Conservation (phyloP, 2,113 vertebrate species). For the Clupea harengus region DNA sequence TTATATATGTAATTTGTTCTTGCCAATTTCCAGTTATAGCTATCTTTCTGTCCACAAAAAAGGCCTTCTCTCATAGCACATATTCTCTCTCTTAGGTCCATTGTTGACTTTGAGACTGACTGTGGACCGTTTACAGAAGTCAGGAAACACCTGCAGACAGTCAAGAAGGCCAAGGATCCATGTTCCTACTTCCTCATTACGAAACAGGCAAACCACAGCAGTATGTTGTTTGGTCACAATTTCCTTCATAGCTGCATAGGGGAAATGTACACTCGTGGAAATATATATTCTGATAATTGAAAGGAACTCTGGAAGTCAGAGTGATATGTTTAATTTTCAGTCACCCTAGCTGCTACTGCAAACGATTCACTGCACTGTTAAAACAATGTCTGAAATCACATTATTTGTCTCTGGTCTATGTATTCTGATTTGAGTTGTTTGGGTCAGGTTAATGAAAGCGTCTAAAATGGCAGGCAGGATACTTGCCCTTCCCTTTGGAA, state of each 20-base stretch:
- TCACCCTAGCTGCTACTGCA: background rate
- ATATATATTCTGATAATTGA: background rate
- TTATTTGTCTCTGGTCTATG: no score
- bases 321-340: background rate
- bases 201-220: background rate
- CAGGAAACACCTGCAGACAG: constrained; percentile 2
- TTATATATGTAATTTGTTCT: background rate
- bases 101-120: background rate
- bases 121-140: background rate
- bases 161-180: background rate
- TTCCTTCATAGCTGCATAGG: background rate
- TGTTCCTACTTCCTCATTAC: background rate
- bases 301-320: background rate
- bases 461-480: no score
- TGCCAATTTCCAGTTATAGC: background rate
- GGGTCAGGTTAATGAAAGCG: no score
- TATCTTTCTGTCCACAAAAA: no score
- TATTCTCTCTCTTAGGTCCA: background rate
- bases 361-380: no score
- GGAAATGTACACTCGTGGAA: background rate
- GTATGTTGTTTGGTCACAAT: background rate
- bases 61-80: background rate
- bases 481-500: no score
- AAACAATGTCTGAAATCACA: no score
- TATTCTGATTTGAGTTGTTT: no score